These are phyloP conservation scores for Aselliscus stoliczkanus DNA, from an alignment of 2,797 vertebrate genomes.

Conservation along the genomic window DNA sequence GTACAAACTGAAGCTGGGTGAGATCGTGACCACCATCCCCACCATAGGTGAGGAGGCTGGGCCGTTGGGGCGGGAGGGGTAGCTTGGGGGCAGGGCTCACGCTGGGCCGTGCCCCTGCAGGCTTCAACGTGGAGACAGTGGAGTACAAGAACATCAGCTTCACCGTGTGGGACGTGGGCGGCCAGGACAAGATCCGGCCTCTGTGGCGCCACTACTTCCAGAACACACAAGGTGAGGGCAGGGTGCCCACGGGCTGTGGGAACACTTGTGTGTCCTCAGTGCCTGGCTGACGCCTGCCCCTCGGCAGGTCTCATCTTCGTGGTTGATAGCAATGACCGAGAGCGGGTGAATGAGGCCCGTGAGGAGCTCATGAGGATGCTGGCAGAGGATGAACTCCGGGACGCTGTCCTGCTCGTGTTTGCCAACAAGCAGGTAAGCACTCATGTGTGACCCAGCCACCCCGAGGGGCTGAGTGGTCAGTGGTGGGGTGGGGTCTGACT, in stretches of 20 bases:
- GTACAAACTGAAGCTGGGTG: constrained; percentile 98
- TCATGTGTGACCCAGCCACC: background rate
- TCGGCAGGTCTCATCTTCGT: constrained; percentile 95
- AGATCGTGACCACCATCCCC: constrained; percentile 98
- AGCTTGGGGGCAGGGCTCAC: background rate
- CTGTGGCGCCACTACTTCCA: constrained; percentile 99
- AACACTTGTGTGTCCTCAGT: background rate
- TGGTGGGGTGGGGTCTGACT: background rate
- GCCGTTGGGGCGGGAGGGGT: background rate
- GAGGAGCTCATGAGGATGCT: constrained; percentile 97
- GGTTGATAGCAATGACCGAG: constrained; percentile 97
- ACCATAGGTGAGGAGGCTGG: constrained; percentile 89
- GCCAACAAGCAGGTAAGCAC: constrained; percentile 95
- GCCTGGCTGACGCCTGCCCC: background rate
- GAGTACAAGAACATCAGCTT: constrained; percentile 99
- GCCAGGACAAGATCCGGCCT: constrained; percentile 98
- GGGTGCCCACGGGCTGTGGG: background rate
- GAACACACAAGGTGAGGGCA: constrained; percentile 93
- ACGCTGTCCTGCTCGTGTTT: constrained; percentile 94
- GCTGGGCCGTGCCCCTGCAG: constrained; percentile 74
- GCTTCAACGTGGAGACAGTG: constrained; percentile 98
- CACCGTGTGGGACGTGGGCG: constrained; percentile 98
- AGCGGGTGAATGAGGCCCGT: constrained; percentile 91
- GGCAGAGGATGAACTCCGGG: constrained; percentile 95
- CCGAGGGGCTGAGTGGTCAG: too few species aligned